Evolutionary conservation across 35 echinoderm and acorn worm genomes (phyloP).

Genomic region (Nesometra sesokonis): DNA sequence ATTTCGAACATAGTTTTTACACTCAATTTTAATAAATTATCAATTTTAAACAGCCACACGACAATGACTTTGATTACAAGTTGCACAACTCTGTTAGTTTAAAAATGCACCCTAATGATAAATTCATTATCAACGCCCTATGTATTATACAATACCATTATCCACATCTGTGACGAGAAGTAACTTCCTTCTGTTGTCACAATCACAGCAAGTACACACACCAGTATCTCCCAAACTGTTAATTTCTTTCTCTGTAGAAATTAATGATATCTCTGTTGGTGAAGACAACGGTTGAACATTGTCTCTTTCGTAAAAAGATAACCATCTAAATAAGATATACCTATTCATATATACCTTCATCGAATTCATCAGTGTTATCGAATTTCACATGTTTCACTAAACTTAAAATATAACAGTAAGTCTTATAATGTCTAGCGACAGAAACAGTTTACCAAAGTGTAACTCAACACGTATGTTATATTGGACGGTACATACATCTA

Average conservation of each 20-base stretch:
- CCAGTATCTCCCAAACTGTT: background rate
- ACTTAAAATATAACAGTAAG: background rate
- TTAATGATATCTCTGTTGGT: background rate
- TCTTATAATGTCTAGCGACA: background rate
- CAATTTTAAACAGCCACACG: no score
- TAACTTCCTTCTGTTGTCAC: background rate
- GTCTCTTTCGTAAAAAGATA: background rate
- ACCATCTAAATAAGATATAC: background rate
- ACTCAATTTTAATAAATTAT: no score
- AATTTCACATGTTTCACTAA: background rate
- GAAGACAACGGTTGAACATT: background rate
- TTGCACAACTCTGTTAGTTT: background rate
- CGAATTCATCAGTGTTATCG: no score
- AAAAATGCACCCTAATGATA: background rate
- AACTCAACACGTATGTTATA: background rate
- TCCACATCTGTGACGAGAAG: background rate
- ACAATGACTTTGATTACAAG: no score
- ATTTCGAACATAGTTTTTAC: no score
- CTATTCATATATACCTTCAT: background rate
- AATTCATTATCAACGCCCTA: background rate
- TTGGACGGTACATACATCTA: background rate
- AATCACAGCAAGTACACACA: background rate
- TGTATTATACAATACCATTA: background rate
- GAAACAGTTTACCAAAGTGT: background rate
- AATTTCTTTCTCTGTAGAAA: slow-evolving; percentile 1